phyloP scores from a whole-genome alignment of 2,888 invertebrate species.

The Bellardia pandia region DNA sequence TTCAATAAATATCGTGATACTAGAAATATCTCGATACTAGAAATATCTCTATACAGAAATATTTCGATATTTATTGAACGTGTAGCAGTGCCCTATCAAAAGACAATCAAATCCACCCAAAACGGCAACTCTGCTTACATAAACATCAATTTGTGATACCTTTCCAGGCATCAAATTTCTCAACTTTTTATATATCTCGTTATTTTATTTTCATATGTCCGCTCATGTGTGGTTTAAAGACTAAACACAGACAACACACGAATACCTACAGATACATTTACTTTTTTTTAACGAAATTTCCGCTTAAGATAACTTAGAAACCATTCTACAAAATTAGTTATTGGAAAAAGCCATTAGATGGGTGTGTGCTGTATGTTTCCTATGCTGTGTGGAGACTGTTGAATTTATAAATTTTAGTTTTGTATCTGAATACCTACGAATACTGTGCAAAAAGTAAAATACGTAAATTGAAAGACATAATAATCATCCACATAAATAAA shows the following conservation, averaged over 20 bases:
- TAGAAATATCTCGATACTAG: too few species aligned
- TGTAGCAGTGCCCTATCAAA: too few species aligned
- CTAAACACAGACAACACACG: neutral
- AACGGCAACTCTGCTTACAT: too few species aligned
- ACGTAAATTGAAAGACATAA: neutral
- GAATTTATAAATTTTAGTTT: conserved; percentile 3
- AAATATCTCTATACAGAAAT: too few species aligned
- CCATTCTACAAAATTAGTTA: conserved; percentile 43
- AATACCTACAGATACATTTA: neutral
- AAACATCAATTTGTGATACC: too few species aligned
- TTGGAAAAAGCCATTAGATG: conserved; percentile 28
- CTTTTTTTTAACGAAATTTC: conserved; percentile 24
- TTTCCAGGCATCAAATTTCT: too few species aligned
- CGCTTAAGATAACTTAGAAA: conserved; percentile 33
- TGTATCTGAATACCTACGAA: neutral
- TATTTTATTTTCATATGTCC: neutral
- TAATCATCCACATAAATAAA: conserved; percentile 17
- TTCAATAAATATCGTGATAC: too few species aligned
- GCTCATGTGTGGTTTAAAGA: neutral
- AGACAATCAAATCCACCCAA: too few species aligned
- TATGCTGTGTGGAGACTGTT: neutral
- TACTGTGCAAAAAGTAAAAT: neutral
- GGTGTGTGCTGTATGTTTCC: neutral
- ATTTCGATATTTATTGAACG: too few species aligned
- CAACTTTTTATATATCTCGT: neutral